Evolutionary conservation across 2,888 invertebrate species (phyloP).

Genomic region (Drosophila barbarae): DNA sequence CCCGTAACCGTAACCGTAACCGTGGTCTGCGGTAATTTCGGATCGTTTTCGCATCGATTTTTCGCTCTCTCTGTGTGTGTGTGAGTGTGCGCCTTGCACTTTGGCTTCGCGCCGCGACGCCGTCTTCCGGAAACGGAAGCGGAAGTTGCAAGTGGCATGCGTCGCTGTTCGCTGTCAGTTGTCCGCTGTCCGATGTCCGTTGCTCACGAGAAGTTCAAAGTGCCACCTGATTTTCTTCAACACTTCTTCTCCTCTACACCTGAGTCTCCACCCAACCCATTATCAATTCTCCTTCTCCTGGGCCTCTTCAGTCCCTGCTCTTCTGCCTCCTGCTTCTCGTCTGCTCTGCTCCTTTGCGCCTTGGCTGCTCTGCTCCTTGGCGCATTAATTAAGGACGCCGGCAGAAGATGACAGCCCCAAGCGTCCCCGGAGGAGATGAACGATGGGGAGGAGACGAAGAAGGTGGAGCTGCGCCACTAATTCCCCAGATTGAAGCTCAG

Average conservation of each 20-base stretch:
- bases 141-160: conserved; percentile 70
- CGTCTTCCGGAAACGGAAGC: conserved; percentile 51
- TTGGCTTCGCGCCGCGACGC: conserved; percentile 29
- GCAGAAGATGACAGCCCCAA: conserved; percentile 23
- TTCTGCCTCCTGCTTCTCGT: background rate
- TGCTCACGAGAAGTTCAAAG: conserved; percentile 30
- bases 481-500: conserved; percentile 29
- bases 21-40: conserved; percentile 46
- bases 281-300: background rate
- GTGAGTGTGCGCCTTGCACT: conserved; percentile 31
- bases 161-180: conserved; percentile 52
- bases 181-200: conserved; percentile 26
- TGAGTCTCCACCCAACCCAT: background rate
- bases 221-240: conserved; percentile 15
- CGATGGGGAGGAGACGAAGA: background rate
- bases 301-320: no score
- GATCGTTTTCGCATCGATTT: conserved; percentile 61
- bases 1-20: conserved; percentile 17
- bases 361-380: conserved; percentile 28
- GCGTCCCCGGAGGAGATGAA: conserved; percentile 3
- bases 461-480: conserved; percentile 11
- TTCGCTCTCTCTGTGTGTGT: background rate
- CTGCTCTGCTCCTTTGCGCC: background rate
- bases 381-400: conserved; percentile 56
- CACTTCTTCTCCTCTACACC: conserved; percentile 18